Evolutionary conservation across 2,797 vertebrate species (phyloP), one percentile per base, ranked within the genome.

Genomic region (Pampus argenteus): DNA sequence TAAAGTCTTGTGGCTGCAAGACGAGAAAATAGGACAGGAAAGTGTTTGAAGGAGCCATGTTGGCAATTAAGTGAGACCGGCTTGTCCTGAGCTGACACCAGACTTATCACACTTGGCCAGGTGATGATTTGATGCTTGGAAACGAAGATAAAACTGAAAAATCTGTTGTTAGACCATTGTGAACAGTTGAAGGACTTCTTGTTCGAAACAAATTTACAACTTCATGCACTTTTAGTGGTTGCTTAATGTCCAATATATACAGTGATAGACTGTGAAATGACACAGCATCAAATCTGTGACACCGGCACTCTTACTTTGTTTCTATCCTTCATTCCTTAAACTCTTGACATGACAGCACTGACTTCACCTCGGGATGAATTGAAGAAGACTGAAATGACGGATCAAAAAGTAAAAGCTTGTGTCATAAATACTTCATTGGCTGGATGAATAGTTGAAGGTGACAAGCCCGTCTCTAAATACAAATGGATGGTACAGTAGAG

Each of bases 381-480:
- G 66, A 75, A 81, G 59, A 74, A 66, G 57, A 78, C 40, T 58
- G 79, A 34, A 64, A 64, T 88, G 80, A 88, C 80, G 64, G 83
- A 81, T 89, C 75, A 76, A 75, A 88, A 88, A 86, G 79, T 74
- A 85, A 82, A 92, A 79, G 58, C 81, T 74, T 81, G 83, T 78
- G 22, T 89, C 83, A 88, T 92, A 81, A 91, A 93, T 92, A 86
- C 88, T 93, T 90, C 63, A 92, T 81, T 51, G 75, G 62, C 60
- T 51, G 72, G 75, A 86, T 85, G 86, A 89, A 87, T 78, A 78
- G 81, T 86, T 74, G 66, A 79, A 82, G 86, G 86, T 88, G 88
- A 88, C 85, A 83, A 77, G 84, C 83, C 70, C 66, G 20, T 63
- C 40, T 71, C 81, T 58, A 89, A 91, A 92, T 93, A 88, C 85